These are phyloP conservation scores for Montipora foliosa DNA, from an alignment of 64 coral and sea anemone species.

Conservation along the genomic window DNA sequence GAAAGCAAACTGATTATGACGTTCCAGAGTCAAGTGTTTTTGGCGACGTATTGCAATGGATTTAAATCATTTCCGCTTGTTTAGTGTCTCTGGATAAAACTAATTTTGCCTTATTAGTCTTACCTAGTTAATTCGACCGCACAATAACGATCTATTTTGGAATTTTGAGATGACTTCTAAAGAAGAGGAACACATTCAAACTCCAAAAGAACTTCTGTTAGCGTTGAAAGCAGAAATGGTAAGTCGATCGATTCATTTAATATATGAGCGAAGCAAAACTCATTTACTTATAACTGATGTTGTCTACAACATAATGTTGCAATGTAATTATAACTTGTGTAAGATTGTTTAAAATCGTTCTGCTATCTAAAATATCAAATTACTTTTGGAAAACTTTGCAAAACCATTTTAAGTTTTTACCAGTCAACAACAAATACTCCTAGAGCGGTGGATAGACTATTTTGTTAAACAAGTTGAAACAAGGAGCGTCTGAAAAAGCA, in stretches of 20 bases:
- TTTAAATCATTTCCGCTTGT: background rate
- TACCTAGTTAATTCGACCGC: too few species aligned
- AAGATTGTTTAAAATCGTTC: background rate
- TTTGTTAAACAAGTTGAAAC: too few species aligned
- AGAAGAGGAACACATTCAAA: background rate
- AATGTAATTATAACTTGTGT: background rate
- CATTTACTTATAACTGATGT: background rate
- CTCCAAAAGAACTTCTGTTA: background rate
- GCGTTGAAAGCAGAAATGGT: slow-evolving; percentile 30
- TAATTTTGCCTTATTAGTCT: background rate
- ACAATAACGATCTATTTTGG: too few species aligned
- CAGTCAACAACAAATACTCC: too few species aligned
- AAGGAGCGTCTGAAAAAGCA: too few species aligned
- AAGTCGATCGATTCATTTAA: background rate
- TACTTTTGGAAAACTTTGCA: background rate
- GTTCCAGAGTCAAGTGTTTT: background rate
- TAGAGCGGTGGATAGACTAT: too few species aligned
- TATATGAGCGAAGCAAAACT: background rate
- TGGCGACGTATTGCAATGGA: background rate
- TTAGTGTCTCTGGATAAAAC: background rate
- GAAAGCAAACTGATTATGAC: background rate
- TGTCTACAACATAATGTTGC: background rate
- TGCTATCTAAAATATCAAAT: background rate
- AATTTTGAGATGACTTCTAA: background rate
- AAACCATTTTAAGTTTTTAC: too few species aligned